Evolutionary conservation across 1,140 invertebrate species (phyloP), one percentile per base, ranked within the genome.

Genomic region (Choristoneura fumiferana): DNA sequence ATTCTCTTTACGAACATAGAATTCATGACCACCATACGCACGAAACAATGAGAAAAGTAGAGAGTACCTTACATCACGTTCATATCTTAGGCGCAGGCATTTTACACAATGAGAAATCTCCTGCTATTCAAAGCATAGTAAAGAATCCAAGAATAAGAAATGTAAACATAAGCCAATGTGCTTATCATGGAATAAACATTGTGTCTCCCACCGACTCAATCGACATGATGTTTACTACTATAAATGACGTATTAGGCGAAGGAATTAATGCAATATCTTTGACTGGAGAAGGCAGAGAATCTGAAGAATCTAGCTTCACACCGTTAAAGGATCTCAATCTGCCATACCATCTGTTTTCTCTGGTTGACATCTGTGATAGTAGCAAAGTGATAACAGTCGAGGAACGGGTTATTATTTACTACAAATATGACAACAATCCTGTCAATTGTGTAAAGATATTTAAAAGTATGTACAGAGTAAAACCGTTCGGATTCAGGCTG

Each of bases 381-480:
- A 94, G 94, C 10, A 98, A 99, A 91, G 95, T 97, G 76, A 93
- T 99, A 18, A 91, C 91, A 5, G 92, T 99, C 0, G 94, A 98
- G 82, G 97, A 99, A 74, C 91, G 98, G 57, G 93, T 99, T 4
- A 78, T 99, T 1, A 68, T 99, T 0, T 99, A 98, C 82, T 99
- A 98, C 84, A 99, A 99, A 82, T 99, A 99, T 69, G 97, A 98
- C 66, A 98, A 98, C 71, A 94, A 95, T 84, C 95, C 97, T 0
- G 95, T 99, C 0, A 98, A 98, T 81, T 99, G 98, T 84, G 96
- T 99, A 0, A 99, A 99, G 89, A 98, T 99, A 68, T 98, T 99
- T 71, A 95, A 94, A 37, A 97, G 95, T 66, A 92, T 93, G 37
- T 95, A 94, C 60, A 91, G 94, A 71, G 93, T 95, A 0, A 98